These are phyloP conservation scores for Achlya flavicornis DNA, from an alignment of 2,888 invertebrate genomes.

Conservation along the genomic window DNA sequence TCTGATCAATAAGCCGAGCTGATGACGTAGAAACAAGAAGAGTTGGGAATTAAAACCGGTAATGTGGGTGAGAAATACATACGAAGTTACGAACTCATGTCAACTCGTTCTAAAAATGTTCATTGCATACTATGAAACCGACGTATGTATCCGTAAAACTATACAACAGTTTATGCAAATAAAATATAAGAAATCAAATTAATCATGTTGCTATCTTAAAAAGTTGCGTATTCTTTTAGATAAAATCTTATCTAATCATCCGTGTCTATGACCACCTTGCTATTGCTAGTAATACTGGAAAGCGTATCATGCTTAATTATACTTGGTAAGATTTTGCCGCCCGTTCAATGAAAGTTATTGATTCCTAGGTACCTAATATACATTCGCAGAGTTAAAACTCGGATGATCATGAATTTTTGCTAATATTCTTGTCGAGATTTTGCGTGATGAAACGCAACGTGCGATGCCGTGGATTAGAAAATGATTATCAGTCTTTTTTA, in stretches of 20 bases:
- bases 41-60: background rate
- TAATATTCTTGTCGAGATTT: background rate
- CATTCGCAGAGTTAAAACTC: background rate
- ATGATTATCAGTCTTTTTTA: background rate
- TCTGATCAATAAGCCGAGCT: too few species aligned
- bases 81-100: too few species aligned
- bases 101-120: background rate
- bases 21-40: too few species aligned
- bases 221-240: too few species aligned
- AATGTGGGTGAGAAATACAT: background rate
- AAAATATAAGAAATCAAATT: too few species aligned
- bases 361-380: too few species aligned
- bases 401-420: background rate
- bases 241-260: background rate
- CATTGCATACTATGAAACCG: background rate
- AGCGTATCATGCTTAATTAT: background rate
- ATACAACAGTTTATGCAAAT: too few species aligned
- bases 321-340: background rate
- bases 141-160: background rate
- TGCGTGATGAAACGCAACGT: background rate
- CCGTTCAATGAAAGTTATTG: background rate
- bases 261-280: background rate
- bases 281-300: background rate
- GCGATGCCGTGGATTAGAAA: background rate
- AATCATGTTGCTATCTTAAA: too few species aligned